These are phyloP conservation scores for Mesorhabditis spiculigera DNA, from an alignment of 2,888 invertebrate species.

Conservation along the genomic window DNA sequence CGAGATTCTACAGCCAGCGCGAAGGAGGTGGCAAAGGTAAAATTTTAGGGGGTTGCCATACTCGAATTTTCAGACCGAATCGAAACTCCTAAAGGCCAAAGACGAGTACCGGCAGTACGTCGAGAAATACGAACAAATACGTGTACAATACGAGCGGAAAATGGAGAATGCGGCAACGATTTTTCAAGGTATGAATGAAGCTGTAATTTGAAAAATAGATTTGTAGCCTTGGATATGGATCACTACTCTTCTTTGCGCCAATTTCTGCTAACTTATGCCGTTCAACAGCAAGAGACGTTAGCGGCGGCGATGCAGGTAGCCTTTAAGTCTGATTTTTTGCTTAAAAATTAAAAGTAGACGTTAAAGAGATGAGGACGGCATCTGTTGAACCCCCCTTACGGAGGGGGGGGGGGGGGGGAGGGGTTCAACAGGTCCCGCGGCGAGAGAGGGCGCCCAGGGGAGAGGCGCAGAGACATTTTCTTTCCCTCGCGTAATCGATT, in stretches of 20 bases:
- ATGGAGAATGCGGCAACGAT: conserved; percentile 68
- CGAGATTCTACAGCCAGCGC: conserved; percentile 77
- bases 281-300: conserved; percentile 42
- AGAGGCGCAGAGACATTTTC: too few relatives aligned
- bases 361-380: too few relatives aligned
- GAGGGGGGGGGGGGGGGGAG: too few relatives aligned
- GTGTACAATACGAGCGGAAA: conserved; percentile 90
- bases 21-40: conserved; percentile 82
- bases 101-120: conserved; percentile 87
- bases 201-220: background rate
- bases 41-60: too few relatives aligned
- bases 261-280: conserved; percentile 33
- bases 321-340: too few relatives aligned
- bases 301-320: conserved; percentile 40
- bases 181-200: conserved; percentile 31
- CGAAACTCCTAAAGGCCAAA: conserved; percentile 85
- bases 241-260: conserved; percentile 23
- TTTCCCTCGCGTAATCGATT: too few relatives aligned
- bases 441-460: too few relatives aligned
- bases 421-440: too few relatives aligned
- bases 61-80: conserved; percentile 68
- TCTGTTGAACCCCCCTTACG: too few relatives aligned
- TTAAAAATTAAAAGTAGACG: too few relatives aligned
- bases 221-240: background rate
- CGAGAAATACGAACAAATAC: conserved; percentile 84